These are phyloP conservation scores for Zosterops lateralis DNA, from an alignment of 2,113 vertebrate genomes.

Conservation along the genomic window DNA sequence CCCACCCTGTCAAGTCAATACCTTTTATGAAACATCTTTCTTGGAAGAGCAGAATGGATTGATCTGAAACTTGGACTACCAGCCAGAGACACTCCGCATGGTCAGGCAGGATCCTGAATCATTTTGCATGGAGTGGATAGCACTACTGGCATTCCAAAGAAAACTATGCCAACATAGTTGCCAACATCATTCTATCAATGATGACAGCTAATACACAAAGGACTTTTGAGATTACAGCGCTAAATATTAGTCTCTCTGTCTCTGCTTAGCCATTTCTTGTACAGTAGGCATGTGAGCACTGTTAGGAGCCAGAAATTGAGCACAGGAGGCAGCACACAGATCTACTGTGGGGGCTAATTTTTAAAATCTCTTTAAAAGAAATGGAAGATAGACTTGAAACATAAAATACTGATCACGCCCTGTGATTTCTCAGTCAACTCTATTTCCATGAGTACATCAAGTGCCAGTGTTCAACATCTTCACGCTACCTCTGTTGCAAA, in stretches of 20 bases:
- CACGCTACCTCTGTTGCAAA: background rate
- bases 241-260: background rate
- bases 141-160: background rate
- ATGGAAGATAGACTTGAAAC: background rate
- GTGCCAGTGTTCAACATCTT: background rate
- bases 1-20: background rate
- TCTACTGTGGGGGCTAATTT: background rate
- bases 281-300: accelerated
- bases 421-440: background rate
- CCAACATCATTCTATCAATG: background rate
- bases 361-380: background rate
- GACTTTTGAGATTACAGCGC: background rate
- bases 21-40: background rate
- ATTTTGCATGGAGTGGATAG: background rate
- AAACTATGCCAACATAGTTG: background rate
- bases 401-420: background rate
- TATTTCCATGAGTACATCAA: background rate
- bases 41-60: background rate
- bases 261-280: background rate
- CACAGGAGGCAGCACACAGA: background rate
- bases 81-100: background rate
- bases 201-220: background rate
- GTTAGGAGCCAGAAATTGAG: background rate
- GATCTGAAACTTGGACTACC: background rate
- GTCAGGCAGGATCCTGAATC: background rate